phyloP scores from a whole-genome alignment of 2,888 invertebrate genomes.

The Antitype chi region DNA sequence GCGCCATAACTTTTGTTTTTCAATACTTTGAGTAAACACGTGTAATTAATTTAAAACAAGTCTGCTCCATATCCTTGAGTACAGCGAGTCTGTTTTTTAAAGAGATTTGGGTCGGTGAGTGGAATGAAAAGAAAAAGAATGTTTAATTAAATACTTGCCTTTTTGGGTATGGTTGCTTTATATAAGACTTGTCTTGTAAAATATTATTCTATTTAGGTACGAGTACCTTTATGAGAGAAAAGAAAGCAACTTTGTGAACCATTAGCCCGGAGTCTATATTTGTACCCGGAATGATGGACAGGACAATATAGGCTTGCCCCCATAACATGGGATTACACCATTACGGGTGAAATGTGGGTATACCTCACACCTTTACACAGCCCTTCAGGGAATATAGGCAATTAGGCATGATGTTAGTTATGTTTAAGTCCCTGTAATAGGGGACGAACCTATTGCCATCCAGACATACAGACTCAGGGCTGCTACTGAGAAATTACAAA shows the following conservation, averaged over 20 bases:
- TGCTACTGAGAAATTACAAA: too few relatives aligned
- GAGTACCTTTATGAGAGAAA: not conserved
- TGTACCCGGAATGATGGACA: not conserved
- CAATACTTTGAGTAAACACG: slow-evolving; percentile 18
- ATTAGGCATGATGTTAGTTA: too few relatives aligned
- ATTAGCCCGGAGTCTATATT: not conserved
- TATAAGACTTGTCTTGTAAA: not conserved
- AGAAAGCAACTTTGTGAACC: not conserved
- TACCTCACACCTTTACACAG: not conserved
- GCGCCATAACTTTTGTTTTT: slow-evolving; percentile 38
- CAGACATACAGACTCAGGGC: too few relatives aligned
- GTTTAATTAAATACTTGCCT: slow-evolving; percentile 20
- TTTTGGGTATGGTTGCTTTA: slow-evolving; percentile 13
- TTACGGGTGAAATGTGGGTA: not conserved
- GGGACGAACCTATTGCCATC: too few relatives aligned
- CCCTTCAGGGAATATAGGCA: not conserved
- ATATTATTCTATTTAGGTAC: not conserved
- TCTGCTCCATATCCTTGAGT: slow-evolving; percentile 22
- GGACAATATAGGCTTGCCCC: not conserved
- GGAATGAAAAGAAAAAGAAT: slow-evolving; percentile 3
- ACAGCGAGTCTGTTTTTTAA: not conserved
- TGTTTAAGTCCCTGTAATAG: too few relatives aligned
- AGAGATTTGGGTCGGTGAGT: slow-evolving; percentile 11
- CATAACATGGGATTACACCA: not conserved
- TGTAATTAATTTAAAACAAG: slow-evolving; percentile 51